phyloP scores from a whole-genome alignment of 2,888 invertebrate species.

The Cheilosia vulpina region DNA sequence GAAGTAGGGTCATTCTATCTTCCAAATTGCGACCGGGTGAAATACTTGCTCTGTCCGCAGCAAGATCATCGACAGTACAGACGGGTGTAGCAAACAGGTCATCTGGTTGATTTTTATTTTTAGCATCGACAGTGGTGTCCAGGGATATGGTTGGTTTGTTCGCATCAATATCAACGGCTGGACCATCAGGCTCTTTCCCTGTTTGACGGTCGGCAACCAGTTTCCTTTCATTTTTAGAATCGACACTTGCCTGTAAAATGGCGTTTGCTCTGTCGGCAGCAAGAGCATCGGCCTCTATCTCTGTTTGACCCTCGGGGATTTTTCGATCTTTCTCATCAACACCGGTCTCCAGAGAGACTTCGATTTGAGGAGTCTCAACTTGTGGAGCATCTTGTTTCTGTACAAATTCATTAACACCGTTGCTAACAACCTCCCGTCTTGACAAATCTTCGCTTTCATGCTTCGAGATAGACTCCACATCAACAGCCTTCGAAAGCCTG shows the following conservation, averaged over 20 bases:
- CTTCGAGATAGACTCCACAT: constrained; percentile 12
- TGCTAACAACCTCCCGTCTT: too few relatives aligned
- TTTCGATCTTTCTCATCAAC: neutral
- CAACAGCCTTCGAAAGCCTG: constrained; percentile 51
- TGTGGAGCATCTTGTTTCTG: neutral
- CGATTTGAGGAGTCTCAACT: neutral
- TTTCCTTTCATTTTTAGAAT: too few relatives aligned
- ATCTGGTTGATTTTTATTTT: neutral
- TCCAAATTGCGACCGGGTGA: constrained; percentile 53
- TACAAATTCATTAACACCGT: neutral
- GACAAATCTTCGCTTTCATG: constrained; percentile 3
- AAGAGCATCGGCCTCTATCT: neutral
- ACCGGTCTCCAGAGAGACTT: neutral
- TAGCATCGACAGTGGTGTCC: neutral
- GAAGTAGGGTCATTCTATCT: constrained; percentile 39
- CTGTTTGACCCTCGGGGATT: neutral
- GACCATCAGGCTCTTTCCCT: too few relatives aligned
- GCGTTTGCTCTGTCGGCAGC: constrained; percentile 15
- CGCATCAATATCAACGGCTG: too few relatives aligned
- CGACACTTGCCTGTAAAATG: neutral
- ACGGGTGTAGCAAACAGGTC: too few relatives aligned
- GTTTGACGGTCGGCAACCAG: too few relatives aligned
- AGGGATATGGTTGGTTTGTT: neutral
- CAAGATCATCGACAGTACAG: neutral
- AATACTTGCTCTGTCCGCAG: constrained; percentile 24